Evolutionary conservation across 64 coral and sea anemone species (phyloP), one percentile per base, ranked within the genome.

Genomic region (Acropora tenuis): DNA sequence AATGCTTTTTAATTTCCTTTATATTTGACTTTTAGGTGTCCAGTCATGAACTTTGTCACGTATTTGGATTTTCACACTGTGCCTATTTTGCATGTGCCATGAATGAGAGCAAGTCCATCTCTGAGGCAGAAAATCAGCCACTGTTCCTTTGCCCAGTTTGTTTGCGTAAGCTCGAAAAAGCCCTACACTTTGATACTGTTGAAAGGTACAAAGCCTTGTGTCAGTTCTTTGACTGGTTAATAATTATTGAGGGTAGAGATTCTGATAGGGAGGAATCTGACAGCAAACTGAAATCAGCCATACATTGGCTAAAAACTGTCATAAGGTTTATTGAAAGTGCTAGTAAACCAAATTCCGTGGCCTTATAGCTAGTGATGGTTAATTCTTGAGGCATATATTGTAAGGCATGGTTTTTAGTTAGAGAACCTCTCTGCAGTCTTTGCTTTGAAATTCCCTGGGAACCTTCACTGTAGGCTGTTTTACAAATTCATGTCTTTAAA

Each of bases 71-170:
- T 60, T 78, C 88, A 19, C 97, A 99, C 19, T 99, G 97, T 77
- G 87, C 91, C 44, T 99, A 93, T 86, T 99, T 99, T 74, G 52
- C 91, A 50, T 99, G 97, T 92, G 94, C 94, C 42, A 99, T 96
- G 94, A 99, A 99, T 61, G 91, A 93, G 74, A 99, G 97, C 76
- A 78, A 73, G 5, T 90, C 94, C 6, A 72, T 95, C 72, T 42
- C 55, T 17, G 80, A 95, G 86, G 97, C 97, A 18, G 90, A 95
- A 49, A 90, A 63, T n/a, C 97, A 98, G 66, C 97, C 97, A 6
- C 58, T 98, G 13, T 91, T 93, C 72, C 73, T 98, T 48, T 98
- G 94, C 78, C 97, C 97, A 6, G 69, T 98, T 5, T 98, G 97
- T 59, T 82, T 98, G 75, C 89, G 94, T n/a, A 98, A 98, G 55